Evolutionary conservation across 2,797 vertebrate genomes (phyloP).

Genomic region (Novumbra hubbsi): DNA sequence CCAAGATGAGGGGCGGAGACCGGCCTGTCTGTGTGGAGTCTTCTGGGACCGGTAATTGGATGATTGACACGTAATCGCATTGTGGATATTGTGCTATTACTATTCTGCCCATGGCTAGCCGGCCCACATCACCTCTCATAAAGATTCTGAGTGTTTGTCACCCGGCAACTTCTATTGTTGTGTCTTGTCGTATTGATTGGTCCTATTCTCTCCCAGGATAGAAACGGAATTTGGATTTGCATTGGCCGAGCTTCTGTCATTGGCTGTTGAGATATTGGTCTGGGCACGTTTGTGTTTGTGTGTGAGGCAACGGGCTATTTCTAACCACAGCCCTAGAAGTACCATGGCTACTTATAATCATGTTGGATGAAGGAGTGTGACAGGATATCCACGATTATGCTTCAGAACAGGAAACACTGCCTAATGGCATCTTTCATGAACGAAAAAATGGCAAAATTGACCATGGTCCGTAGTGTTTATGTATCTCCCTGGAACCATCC

Average conservation of each 20-base stretch:
- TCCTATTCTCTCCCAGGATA: neutral
- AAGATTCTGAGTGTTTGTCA: neutral
- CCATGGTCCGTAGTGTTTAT: neutral
- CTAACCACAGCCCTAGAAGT: neutral
- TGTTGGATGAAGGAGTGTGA: neutral
- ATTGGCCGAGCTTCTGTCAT: neutral
- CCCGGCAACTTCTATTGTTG: neutral
- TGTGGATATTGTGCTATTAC: neutral
- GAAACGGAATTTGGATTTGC: neutral
- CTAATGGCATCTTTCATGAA: neutral
- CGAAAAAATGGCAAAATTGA: neutral
- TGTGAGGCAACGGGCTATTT: neutral
- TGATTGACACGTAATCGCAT: constrained; percentile 1
- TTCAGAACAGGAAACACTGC: too few species aligned
- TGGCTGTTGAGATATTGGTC: neutral
- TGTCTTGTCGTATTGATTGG: neutral
- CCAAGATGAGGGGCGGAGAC: neutral
- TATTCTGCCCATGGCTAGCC: neutral
- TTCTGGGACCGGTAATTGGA: neutral
- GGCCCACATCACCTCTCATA: neutral
- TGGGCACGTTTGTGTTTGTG: neutral
- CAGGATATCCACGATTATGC: neutral
- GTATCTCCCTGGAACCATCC: neutral
- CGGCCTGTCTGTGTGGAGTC: neutral
- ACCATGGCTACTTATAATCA: neutral